These are phyloP conservation scores for Etheostoma spectabile DNA, from an alignment of 2,113 vertebrate genomes.

Conservation along the genomic window DNA sequence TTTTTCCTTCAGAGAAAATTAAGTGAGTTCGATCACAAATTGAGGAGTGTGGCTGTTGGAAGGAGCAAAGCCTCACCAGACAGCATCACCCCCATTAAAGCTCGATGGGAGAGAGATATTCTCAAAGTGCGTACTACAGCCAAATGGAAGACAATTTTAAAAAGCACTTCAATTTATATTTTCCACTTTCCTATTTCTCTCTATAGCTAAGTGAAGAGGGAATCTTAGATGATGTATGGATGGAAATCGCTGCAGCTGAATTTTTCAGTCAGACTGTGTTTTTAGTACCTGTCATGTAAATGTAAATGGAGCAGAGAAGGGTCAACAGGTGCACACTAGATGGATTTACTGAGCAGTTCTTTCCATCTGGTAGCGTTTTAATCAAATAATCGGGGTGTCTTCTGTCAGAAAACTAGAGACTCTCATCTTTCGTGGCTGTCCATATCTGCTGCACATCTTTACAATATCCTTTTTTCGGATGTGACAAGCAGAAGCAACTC, in stretches of 20 bases:
- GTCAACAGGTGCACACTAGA: conserved; percentile 2
- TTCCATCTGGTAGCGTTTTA: not conserved
- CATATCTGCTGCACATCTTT: not conserved
- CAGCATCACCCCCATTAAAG: conserved; percentile 5
- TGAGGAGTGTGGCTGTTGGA: not conserved
- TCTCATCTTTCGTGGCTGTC: not conserved
- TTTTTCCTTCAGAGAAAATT: conserved; percentile 14
- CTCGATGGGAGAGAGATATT: conserved; percentile 21
- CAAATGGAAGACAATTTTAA: conserved; percentile 13
- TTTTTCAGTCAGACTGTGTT: not conserved
- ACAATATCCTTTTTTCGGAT: not conserved
- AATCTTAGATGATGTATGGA: not conserved
- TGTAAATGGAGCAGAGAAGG: not conserved
- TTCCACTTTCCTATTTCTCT: conserved; percentile 8
- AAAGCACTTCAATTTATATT: conserved; percentile 21
- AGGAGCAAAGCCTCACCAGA: not conserved
- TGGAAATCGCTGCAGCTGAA: not conserved
- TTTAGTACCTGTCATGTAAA: conserved; percentile 13
- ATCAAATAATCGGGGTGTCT: conserved; percentile 4
- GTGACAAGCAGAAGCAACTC: not conserved
- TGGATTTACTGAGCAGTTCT: not conserved
- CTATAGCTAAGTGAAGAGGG: conserved; percentile 1
- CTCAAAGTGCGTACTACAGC: not conserved
- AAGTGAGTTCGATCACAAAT: conserved; percentile 10
- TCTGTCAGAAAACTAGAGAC: not conserved